Evolutionary conservation across 1,140 invertebrate species (phyloP), one percentile per base, ranked within the genome.

Genomic region (Mylabris phalerata): DNA sequence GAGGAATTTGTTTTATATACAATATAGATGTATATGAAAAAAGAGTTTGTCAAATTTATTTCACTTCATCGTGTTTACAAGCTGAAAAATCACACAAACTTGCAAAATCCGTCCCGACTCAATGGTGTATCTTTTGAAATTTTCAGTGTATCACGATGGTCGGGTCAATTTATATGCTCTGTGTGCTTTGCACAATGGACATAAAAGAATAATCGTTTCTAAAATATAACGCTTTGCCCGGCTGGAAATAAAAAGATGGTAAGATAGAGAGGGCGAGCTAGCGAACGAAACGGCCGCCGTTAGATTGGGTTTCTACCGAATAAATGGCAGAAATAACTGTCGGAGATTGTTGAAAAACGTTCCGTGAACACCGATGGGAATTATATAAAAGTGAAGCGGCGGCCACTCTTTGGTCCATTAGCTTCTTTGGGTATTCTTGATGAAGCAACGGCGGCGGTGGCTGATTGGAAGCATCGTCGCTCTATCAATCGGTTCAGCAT

Each of bases 311-410:
- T 62, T 46, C 60, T 59, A 32, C 19, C 49, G 57, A 64, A 64
- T 61, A 62, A 62, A 64, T 64, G 59, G 63, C 56, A 64, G 59
- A 57, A 61, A 64, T 64, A 64, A 64, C 59, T 64, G 60, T 64
- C 63, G 51, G 63, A 52, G 55, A 47, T 32, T 4, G 63, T 32
- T 59, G 56, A 54, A 57, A 64, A 61, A 57, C 55, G 55, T 41
- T 45, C 46, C 47, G 47, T 45, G 50, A 59, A 59, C 47, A 41
- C 50, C 45, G 54, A 27, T 40, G 46, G 48, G 56, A 48, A 49
- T 54, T 54, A 54, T 54, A 54, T 54, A 54, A 54, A 54, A 54
- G 51, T 45, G 51, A 54, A 19, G 51, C 51, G 51, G 51, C 51
- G 51, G 51, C 51, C 46, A 54, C 42, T 54, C 51, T 54, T 54